A percentile compares a stretch with the other conserved stretches of the same genome.
Conservation (phyloP, 1,140 invertebrate species). For the Cyclargus thomasi region DNA sequence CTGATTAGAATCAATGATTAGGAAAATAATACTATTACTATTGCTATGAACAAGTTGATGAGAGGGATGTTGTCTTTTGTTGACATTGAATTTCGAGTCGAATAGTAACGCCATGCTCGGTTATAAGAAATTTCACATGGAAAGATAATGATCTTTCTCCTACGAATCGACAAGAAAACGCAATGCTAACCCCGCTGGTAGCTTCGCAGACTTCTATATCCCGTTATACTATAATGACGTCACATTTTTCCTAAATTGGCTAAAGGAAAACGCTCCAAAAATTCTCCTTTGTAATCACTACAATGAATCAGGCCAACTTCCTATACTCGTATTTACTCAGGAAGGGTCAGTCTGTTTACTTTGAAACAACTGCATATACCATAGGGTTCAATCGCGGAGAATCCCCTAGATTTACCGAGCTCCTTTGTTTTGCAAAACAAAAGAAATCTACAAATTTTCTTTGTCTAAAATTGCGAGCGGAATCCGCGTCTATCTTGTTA, state of each 20-base stretch:
- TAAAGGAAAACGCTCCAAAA: not conserved
- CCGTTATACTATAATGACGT: not conserved
- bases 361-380: slow-evolving; percentile 48
- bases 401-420: slow-evolving; percentile 50
- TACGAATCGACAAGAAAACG: too few relatives aligned
- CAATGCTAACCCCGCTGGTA: too few relatives aligned
- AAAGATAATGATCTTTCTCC: too few relatives aligned
- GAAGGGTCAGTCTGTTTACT: slow-evolving; percentile 56
- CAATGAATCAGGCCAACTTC: slow-evolving; percentile 66
- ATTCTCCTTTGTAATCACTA: slow-evolving; percentile 47
- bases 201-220: too few relatives aligned
- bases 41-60: too few relatives aligned
- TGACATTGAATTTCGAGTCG: too few relatives aligned
- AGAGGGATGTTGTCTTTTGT: too few relatives aligned
- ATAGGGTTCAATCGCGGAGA: slow-evolving; percentile 59
- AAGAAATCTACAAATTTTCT: slow-evolving; percentile 32
- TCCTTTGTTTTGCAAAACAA: slow-evolving; percentile 24
- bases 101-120: too few relatives aligned
- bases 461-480: slow-evolving; percentile 31
- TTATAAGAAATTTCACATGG: too few relatives aligned
- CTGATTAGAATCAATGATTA: too few relatives aligned
- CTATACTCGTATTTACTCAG: slow-evolving; percentile 55
- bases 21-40: too few relatives aligned
- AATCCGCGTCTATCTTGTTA: slow-evolving; percentile 41
- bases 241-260: not conserved